Conservation (phyloP, 2,888 invertebrate species). For the Ophion ventricosus region DNA sequence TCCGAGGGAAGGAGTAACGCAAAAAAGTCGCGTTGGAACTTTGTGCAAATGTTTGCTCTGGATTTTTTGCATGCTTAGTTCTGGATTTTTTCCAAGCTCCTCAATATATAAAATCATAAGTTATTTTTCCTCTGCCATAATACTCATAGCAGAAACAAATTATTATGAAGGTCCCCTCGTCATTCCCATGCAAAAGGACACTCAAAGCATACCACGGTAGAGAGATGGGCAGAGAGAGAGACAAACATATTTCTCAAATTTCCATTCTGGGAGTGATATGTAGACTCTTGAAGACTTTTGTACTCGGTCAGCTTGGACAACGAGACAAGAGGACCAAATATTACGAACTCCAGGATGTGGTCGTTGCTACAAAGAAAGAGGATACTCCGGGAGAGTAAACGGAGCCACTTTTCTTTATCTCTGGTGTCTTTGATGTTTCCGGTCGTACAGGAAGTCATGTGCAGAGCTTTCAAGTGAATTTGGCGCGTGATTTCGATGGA, state of each 20-base stretch:
- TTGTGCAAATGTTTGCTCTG: not conserved
- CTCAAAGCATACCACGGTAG: not conserved
- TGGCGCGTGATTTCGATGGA: constrained; percentile 48
- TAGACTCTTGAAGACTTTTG: not conserved
- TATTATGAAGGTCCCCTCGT: constrained; percentile 6
- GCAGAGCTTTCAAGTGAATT: constrained; percentile 29
- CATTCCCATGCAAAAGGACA: constrained; percentile 13
- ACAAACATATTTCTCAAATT: not conserved
- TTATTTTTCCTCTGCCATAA: not conserved
- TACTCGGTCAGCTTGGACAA: not conserved
- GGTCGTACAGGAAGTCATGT: constrained; percentile 38
- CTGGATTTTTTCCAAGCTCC: no score
- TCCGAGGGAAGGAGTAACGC: not conserved
- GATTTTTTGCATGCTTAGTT: not conserved
- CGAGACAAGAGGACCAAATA: constrained; percentile 21
- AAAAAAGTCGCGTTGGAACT: not conserved
- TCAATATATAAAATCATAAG: not conserved
- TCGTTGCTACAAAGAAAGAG: constrained; percentile 25
- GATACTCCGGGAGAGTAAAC: constrained; percentile 36
- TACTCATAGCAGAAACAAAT: constrained; percentile 18
- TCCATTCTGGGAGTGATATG: constrained; percentile 1
- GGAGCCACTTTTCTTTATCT: constrained; percentile 18
- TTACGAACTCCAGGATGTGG: constrained; percentile 26
- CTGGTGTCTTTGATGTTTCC: constrained; percentile 57
- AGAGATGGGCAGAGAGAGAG: not conserved